These are phyloP conservation scores for Tribolium freemani DNA, from an alignment of 2,888 invertebrate genomes.

Conservation along the genomic window DNA sequence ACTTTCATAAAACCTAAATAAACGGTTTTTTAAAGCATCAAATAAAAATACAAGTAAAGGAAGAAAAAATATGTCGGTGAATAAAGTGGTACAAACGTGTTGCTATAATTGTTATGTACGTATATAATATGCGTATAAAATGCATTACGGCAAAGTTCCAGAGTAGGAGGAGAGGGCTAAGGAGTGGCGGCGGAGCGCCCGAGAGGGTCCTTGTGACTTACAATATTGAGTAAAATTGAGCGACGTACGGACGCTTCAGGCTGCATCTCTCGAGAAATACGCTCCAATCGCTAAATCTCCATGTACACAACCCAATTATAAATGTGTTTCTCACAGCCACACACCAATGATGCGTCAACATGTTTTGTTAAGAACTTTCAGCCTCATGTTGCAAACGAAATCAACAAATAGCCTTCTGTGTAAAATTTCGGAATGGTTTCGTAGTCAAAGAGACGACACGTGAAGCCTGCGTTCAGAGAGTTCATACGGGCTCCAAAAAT, in stretches of 20 bases:
- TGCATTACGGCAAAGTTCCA: slow-evolving; percentile 33
- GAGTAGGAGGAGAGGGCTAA: slow-evolving; percentile 19
- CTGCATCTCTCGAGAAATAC: slow-evolving; percentile 52
- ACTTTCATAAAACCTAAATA: slow-evolving; percentile 40
- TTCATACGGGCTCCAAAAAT: slow-evolving; percentile 36
- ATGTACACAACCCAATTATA: slow-evolving; percentile 63
- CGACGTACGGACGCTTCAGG: slow-evolving; percentile 53
- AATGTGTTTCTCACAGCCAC: slow-evolving; percentile 66
- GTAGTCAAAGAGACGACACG: slow-evolving; percentile 48
- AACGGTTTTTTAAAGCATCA: slow-evolving; percentile 39
- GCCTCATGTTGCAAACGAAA: slow-evolving; percentile 58
- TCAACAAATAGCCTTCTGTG: slow-evolving; percentile 40
- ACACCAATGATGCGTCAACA: slow-evolving; percentile 64
- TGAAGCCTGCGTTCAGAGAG: slow-evolving; percentile 49
- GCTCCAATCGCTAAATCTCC: slow-evolving; percentile 57
- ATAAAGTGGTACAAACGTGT: slow-evolving; percentile 31
- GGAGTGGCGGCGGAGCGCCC: slow-evolving; percentile 33
- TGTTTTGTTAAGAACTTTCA: slow-evolving; percentile 57
- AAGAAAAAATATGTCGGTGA: slow-evolving; percentile 16
- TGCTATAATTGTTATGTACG: slow-evolving; percentile 38
- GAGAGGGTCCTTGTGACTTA: slow-evolving; percentile 32
- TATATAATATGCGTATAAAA: slow-evolving; percentile 43
- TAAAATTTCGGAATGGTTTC: slow-evolving; percentile 53
- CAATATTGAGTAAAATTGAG: slow-evolving; percentile 39
- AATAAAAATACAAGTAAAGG: slow-evolving; percentile 21